These are phyloP conservation scores for Aeoliscus strigatus DNA, from an alignment of 2,797 vertebrate genomes.

Conservation along the genomic window DNA sequence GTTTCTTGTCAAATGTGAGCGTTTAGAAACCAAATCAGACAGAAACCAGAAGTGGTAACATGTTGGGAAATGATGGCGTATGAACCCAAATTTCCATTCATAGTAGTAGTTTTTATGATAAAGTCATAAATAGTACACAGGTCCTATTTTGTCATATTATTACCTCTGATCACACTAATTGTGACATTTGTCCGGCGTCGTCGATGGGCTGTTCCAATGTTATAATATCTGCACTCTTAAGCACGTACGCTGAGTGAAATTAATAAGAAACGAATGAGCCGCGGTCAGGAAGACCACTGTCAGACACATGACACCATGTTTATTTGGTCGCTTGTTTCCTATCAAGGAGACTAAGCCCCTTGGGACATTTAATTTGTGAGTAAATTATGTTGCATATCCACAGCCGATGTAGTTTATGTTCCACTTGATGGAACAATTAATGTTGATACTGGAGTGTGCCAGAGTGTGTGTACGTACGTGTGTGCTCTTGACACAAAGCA, in stretches of 20 bases:
- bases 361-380: constrained; percentile 61
- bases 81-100: constrained; percentile 23
- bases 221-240: too few species aligned
- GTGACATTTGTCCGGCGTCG: too few species aligned
- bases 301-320: constrained; percentile 65
- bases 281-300: constrained; percentile 65
- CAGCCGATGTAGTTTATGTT: constrained; percentile 59
- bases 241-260: constrained; percentile 45
- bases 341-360: constrained; percentile 55
- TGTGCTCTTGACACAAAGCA: constrained; percentile 28
- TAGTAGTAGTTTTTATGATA: not conserved
- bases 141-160: too few species aligned
- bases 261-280: constrained; percentile 72
- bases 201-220: too few species aligned
- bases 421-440: constrained; percentile 54
- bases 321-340: constrained; percentile 76
- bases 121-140: not conserved
- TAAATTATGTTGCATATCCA: constrained; percentile 57
- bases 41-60: constrained; percentile 51
- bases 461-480: constrained; percentile 5
- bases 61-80: constrained; percentile 38
- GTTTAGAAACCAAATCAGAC: constrained; percentile 41
- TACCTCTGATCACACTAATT: not conserved
- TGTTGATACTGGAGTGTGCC: constrained; percentile 40
- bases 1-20: constrained; percentile 39